phyloP scores from a whole-genome alignment of 1,140 invertebrate species.

The Micrasema minimum region DNA sequence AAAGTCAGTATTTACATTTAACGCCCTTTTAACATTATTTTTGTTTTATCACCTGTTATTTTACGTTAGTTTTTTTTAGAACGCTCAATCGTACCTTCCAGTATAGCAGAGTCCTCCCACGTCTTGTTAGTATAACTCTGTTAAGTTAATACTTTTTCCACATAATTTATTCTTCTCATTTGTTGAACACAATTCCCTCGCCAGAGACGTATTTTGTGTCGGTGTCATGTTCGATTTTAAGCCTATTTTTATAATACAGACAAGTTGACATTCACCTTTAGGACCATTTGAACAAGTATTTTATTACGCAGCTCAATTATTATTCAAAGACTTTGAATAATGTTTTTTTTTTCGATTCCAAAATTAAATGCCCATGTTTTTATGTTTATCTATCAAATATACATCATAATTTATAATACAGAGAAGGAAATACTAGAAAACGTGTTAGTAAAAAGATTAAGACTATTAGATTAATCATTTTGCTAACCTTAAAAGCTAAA shows the following conservation, averaged over 20 bases:
- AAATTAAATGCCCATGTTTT: too few species aligned
- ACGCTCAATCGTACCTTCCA: too few species aligned
- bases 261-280: background rate
- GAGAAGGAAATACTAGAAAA: too few species aligned
- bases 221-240: background rate
- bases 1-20: too few species aligned
- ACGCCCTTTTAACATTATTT: too few species aligned
- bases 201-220: background rate
- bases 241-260: slow-evolving; percentile 1
- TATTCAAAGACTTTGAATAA: background rate
- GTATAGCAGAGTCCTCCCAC: background rate
- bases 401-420: too few species aligned
- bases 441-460: too few species aligned
- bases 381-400: too few species aligned
- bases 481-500: too few species aligned
- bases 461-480: too few species aligned
- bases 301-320: slow-evolving; percentile 5
- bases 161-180: slow-evolving; percentile 10
- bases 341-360: background rate
- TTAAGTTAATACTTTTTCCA: background rate
- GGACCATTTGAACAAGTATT: background rate
- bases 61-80: too few species aligned
- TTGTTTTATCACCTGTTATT: too few species aligned
- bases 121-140: slow-evolving; percentile 5
- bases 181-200: background rate